Conservation (phyloP, 2,888 invertebrate genomes). For the Smittia sp. region DNA sequence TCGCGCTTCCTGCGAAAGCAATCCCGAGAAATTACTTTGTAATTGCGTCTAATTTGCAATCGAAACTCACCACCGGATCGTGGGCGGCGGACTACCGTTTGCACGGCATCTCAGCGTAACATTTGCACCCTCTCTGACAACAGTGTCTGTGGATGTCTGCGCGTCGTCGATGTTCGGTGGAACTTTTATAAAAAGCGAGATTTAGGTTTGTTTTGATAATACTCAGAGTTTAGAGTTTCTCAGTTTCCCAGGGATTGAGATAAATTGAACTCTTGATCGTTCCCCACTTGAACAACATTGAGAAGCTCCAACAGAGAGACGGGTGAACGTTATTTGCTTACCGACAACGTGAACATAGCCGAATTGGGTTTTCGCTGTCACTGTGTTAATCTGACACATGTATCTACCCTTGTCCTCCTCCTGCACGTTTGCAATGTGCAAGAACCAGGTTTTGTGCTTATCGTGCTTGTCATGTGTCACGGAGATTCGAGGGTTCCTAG, state of each 20-base stretch:
- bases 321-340: slow-evolving; percentile 55
- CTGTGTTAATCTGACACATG: slow-evolving; percentile 93
- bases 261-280: too few species aligned
- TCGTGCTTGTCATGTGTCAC: slow-evolving; percentile 86
- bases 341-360: slow-evolving; percentile 90
- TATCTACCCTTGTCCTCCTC: slow-evolving; percentile 89
- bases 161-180: slow-evolving; percentile 91
- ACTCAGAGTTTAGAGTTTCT: too few species aligned
- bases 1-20: slow-evolving; percentile 62
- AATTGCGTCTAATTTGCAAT: background rate
- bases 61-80: slow-evolving; percentile 69
- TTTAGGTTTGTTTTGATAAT: too few species aligned
- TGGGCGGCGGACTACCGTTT: slow-evolving; percentile 82
- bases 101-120: slow-evolving; percentile 85
- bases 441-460: slow-evolving; percentile 81
- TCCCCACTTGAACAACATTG: too few species aligned
- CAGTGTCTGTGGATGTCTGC: slow-evolving; percentile 74
- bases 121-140: slow-evolving; percentile 81
- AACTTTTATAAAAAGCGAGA: slow-evolving; percentile 58
- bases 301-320: too few species aligned
- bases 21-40: background rate
- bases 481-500: slow-evolving; percentile 85
- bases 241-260: background rate
- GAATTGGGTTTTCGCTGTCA: slow-evolving; percentile 87
- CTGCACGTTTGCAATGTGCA: slow-evolving; percentile 87